Evolutionary conservation across 2,797 vertebrate species (phyloP).

Genomic region (Tapirus indicus): DNA sequence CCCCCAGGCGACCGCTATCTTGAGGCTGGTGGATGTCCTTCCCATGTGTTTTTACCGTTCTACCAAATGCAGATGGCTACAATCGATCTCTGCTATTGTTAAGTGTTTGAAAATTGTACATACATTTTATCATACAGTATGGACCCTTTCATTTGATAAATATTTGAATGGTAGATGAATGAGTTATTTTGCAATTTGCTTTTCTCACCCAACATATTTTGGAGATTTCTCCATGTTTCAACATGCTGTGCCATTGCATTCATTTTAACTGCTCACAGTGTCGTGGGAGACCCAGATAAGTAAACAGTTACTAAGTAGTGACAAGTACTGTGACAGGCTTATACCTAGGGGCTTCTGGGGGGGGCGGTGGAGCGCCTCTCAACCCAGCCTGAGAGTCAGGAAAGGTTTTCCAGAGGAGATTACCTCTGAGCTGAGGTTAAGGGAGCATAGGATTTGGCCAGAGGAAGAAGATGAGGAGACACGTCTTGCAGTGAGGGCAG

Average conservation of each 20-base stretch:
- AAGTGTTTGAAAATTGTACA: not conserved
- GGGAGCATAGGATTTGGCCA: not conserved
- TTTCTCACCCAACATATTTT: not conserved
- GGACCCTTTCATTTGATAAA: not conserved
- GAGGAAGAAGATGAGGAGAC: not conserved
- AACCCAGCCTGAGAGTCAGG: not conserved
- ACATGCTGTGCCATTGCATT: not conserved
- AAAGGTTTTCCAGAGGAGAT: not conserved
- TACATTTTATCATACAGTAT: not conserved
- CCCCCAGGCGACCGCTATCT: rapidly evolving
- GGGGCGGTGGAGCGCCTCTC: too few relatives aligned
- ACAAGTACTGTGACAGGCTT: too few relatives aligned
- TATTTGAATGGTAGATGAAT: not conserved
- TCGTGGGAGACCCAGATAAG: not conserved
- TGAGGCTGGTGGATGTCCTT: not conserved
- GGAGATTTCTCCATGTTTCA: not conserved
- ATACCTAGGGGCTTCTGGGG: not conserved
- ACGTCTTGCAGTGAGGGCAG: not conserved
- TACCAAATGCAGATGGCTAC: not conserved
- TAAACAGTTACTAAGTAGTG: not conserved
- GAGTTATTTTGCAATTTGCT: not conserved
- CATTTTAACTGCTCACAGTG: not conserved
- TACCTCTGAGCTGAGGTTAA: not conserved
- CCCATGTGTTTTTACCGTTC: not conserved
- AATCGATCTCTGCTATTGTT: not conserved